Conservation (phyloP, 2,888 invertebrate genomes). For the Polydrusus cervinus region DNA sequence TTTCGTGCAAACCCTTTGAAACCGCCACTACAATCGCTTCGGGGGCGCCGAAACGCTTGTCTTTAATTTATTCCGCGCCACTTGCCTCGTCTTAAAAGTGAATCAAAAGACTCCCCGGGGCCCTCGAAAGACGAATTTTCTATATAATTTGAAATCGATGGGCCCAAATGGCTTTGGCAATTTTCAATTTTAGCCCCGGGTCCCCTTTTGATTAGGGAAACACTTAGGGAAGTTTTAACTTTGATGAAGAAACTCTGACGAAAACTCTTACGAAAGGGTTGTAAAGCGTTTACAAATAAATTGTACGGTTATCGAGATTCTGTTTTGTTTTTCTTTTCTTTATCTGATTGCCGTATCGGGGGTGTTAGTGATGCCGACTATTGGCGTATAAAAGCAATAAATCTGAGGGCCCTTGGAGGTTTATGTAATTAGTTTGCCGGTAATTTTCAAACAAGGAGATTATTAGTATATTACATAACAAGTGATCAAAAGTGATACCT, state of each 20-base stretch:
- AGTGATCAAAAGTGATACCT: no score
- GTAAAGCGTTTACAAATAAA: slow-evolving; percentile 35
- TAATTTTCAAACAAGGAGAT: no score
- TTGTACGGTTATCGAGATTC: slow-evolving; percentile 14
- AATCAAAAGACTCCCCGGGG: slow-evolving; percentile 29
- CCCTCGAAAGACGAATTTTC: slow-evolving; percentile 37
- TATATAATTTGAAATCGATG: slow-evolving; percentile 50
- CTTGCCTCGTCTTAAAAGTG: slow-evolving; percentile 32
- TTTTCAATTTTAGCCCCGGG: slow-evolving; percentile 49
- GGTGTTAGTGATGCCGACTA: neutral
- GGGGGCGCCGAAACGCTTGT: slow-evolving; percentile 25
- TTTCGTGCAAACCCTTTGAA: neutral
- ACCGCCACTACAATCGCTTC: slow-evolving; percentile 14
- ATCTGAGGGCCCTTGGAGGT: neutral
- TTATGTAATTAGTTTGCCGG: neutral
- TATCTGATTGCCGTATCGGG: slow-evolving; percentile 8
- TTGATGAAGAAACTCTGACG: slow-evolving; percentile 43
- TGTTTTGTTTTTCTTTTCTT: slow-evolving; percentile 15
- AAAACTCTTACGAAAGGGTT: slow-evolving; percentile 30
- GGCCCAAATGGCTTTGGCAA: slow-evolving; percentile 46
- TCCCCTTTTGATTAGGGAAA: slow-evolving; percentile 45
- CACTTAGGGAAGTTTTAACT: slow-evolving; percentile 38
- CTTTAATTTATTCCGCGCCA: slow-evolving; percentile 36
- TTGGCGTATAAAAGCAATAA: neutral
- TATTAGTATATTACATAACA: no score